These are phyloP conservation scores for Brachynemurus nebulosus DNA, from an alignment of 2,888 invertebrate species.

Conservation along the genomic window DNA sequence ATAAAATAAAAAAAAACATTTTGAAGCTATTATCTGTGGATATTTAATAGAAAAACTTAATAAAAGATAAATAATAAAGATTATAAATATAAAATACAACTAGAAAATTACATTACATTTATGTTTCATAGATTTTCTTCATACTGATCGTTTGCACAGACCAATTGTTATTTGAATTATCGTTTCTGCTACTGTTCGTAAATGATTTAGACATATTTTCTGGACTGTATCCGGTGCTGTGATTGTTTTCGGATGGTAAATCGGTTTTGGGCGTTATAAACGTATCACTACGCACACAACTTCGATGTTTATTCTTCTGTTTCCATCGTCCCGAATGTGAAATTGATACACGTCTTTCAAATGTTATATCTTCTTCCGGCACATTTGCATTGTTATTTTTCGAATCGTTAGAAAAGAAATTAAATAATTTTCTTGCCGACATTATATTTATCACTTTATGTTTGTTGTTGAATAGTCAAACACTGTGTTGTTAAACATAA, in stretches of 20 bases:
- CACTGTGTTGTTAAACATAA: background rate
- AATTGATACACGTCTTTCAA: constrained; percentile 19
- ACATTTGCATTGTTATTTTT: constrained; percentile 11
- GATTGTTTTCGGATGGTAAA: background rate
- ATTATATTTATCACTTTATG: background rate
- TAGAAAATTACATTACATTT: too few species aligned
- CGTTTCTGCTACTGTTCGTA: too few species aligned
- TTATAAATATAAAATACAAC: too few species aligned
- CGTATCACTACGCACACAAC: background rate
- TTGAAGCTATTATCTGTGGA: too few species aligned
- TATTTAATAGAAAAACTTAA: too few species aligned
- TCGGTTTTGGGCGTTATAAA: background rate
- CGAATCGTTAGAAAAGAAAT: constrained; percentile 10
- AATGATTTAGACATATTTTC: too few species aligned
- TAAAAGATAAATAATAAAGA: too few species aligned
- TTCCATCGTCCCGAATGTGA: constrained; percentile 22
- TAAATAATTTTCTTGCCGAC: constrained; percentile 14
- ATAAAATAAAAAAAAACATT: too few species aligned
- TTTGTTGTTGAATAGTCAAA: background rate
- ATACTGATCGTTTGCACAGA: too few species aligned
- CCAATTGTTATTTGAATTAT: too few species aligned
- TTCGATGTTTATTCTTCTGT: constrained; percentile 15
- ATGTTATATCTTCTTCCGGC: constrained; percentile 13
- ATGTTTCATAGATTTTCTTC: too few species aligned
- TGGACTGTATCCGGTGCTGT: too few species aligned